Conservation (phyloP, 2,113 vertebrate genomes). For the Colinus virginianus region DNA sequence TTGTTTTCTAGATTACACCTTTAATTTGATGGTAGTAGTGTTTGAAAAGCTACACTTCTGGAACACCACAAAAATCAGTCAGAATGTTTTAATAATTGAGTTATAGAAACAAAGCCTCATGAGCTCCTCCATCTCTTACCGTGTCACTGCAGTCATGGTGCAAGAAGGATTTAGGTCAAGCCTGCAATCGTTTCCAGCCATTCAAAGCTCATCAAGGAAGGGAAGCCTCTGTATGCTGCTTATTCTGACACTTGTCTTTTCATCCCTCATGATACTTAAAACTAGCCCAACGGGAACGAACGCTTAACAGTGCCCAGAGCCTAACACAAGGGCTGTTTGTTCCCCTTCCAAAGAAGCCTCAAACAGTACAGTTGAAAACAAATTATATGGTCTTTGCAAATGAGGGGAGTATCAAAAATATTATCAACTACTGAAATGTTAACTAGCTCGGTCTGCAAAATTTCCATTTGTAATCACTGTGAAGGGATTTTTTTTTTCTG, state of each 20-base stretch:
- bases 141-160: neutral
- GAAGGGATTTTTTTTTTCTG: neutral
- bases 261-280: neutral
- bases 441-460: neutral
- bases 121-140: neutral
- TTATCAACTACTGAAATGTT: neutral
- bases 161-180: neutral
- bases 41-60: neutral
- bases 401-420: conserved; percentile 4
- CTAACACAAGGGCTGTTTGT: conserved; percentile 3
- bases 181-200: neutral
- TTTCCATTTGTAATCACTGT: neutral
- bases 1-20: neutral
- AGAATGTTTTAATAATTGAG: neutral
- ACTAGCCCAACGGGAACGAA: neutral
- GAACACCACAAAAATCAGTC: neutral
- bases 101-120: neutral
- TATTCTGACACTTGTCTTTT: neutral
- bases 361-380: conserved; percentile 6
- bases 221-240: neutral
- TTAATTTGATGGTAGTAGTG: neutral
- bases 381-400: conserved; percentile 10
- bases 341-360: conserved; percentile 24
- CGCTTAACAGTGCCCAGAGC: accelerated
- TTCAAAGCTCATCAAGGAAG: neutral